Conservation (phyloP, 1,140 invertebrate species). For the Odontomachus brunneus region DNA sequence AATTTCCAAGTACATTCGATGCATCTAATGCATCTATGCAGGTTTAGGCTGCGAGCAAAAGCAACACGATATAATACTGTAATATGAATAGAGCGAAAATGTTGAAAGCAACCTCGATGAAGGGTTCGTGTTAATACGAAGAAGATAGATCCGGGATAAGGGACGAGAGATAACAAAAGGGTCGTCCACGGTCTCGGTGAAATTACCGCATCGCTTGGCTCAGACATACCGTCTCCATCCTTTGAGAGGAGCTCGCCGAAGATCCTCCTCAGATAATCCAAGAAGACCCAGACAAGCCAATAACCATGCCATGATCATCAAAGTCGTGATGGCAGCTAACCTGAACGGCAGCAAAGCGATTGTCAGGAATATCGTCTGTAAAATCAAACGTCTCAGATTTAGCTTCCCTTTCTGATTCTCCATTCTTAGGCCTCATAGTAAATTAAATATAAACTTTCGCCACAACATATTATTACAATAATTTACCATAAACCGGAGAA, state of each 20-base stretch:
- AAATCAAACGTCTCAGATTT: constrained; percentile 62
- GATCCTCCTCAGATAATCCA: constrained; percentile 91
- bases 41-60: not conserved
- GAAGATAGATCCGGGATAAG: not conserved
- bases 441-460: too few species aligned
- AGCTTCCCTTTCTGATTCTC: too few species aligned
- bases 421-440: too few species aligned
- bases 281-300: constrained; percentile 92
- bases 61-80: not conserved
- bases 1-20: not conserved
- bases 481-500: too few species aligned
- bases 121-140: not conserved
- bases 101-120: constrained; percentile 4
- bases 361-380: constrained; percentile 92
- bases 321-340: constrained; percentile 90
- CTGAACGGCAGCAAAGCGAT: constrained; percentile 92
- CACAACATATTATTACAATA: too few species aligned
- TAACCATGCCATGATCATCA: constrained; percentile 92
- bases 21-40: not conserved
- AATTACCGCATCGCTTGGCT: not conserved
- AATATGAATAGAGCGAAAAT: not conserved
- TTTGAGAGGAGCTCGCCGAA: constrained; percentile 90
- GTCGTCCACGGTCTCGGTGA: not conserved
- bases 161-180: not conserved
- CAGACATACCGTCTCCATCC: constrained; percentile 93